Evolutionary conservation across 2,113 vertebrate species (phyloP), one percentile per base, ranked within the genome.

Genomic region (Tretioscincus oriximinensis): DNA sequence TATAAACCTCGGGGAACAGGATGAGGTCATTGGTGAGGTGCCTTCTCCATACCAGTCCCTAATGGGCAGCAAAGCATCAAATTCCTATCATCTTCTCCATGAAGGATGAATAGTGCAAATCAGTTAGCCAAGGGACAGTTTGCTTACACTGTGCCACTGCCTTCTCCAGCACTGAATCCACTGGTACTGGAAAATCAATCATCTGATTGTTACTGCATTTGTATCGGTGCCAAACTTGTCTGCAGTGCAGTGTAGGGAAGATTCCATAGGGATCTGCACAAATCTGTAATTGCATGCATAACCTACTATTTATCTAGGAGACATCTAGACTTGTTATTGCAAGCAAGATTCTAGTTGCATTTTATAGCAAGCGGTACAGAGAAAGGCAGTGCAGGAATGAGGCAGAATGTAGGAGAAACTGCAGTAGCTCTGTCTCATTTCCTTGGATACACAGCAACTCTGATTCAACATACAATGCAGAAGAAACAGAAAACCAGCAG

Each of bases 231-330:
- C 80, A 68, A 81, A 58, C n/a, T 10, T 74, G 26, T 49, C 49
- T 10, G 18, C 49, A 60, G 26, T 68, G 31, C 64, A 81, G 31
- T 29, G 35, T 21, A 35, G 49, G 24, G 18, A 67, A 66, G 28
- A 58, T 75, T 74, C 80, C 29, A 74, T n/a, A 58, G 61, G 71
- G 79, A 81, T 22, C 47, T 41, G 45, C 9, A 81, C 61, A 58
- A 28, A 54, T 74, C 24, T 58, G 18, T 67, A 74, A 74, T 58
- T 81, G 29, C 29, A 67, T 31, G 20, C 31, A 68, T 68, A 68
- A 29, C 16, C 63, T 60, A 60, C 51, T 68, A 28, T 75, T 81
- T n/a, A 12, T 60, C 72, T 75, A 5, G 61, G 11, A 31, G 29
- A 58, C 49, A 67, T 66, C 63, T 81, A 24, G 29, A 16, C 79